These are phyloP conservation scores for Parapsyche elsis DNA, from an alignment of 1,140 invertebrate genomes.

Conservation along the genomic window DNA sequence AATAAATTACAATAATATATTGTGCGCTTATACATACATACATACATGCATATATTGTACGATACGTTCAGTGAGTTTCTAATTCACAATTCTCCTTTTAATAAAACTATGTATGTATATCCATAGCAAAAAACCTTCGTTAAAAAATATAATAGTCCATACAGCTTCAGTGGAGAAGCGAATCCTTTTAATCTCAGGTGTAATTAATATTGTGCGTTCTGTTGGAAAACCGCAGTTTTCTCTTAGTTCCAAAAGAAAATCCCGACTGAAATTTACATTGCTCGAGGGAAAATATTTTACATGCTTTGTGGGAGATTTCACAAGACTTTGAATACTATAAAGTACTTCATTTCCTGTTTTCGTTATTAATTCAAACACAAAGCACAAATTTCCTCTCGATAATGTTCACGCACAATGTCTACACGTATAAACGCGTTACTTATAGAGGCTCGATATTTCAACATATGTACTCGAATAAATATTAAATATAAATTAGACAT, in stretches of 20 bases:
- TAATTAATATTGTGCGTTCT: slow-evolving; percentile 33
- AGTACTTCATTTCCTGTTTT: slow-evolving; percentile 19
- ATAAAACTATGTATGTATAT: slow-evolving; percentile 1
- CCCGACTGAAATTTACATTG: neutral
- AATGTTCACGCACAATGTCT: neutral
- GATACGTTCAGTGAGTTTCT: neutral
- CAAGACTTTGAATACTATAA: slow-evolving; percentile 8
- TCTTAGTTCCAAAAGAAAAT: slow-evolving; percentile 3
- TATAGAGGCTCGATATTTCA: no score
- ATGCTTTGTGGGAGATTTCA: slow-evolving; percentile 7
- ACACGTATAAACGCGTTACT: no score
- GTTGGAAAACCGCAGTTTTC: slow-evolving; percentile 26
- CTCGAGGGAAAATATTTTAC: slow-evolving; percentile 24
- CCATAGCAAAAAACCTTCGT: neutral
- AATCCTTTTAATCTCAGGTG: slow-evolving; percentile 30
- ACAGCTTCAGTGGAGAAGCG: neutral
- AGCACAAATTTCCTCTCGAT: slow-evolving; percentile 11
- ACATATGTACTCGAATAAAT: no score
- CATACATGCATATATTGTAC: neutral
- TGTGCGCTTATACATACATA: neutral
- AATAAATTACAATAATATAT: no score
- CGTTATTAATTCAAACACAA: slow-evolving; percentile 1
- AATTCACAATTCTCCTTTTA: neutral
- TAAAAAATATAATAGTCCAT: neutral
- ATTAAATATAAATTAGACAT: no score